Base-by-base conservation (phyloP, 2,113 vertebrate species). In the Cyprinodon variegatus region DNA sequence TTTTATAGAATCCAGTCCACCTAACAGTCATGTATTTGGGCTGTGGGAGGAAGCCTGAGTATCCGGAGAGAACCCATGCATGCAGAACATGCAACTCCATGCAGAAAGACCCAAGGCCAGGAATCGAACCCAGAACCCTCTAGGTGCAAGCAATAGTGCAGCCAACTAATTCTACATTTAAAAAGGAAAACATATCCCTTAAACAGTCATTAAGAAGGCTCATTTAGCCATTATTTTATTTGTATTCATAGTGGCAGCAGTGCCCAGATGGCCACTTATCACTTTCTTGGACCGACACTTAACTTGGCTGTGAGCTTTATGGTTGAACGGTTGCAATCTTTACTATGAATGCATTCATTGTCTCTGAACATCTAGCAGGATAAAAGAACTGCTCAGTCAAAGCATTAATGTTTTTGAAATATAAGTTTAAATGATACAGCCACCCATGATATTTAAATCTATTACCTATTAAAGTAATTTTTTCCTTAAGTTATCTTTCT, bases 251-350 rank as follows among this genome's bases (percentile, higher is more conserved):
- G 43, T 78, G 66, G 69, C 48, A 38, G 22, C 37, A 63, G 61
- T 41, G 46, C 77, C 17, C 89, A 86, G 85, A 87, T 83, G 82
- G 81, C 74, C 80, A 75, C 80, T 83, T 63, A 59, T 81, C 78
- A 63, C 67, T 71, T 80, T 81, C 65, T 84, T 68, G 73, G 69
- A 83, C 17, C 65, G 70, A 85, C 73, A 85, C 81, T 81, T 85
- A 66, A 81, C 62, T 81, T 86, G 71, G 75, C 77, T 66, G 66
- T 36, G 38, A 74, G 70, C 37, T 68, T 72, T 46, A 46, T 9
- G 50, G 7, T n/a, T 15, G 17, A n/a, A 57, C 3, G 17, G 17
- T 9, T n/a, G 50, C 50, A n/a, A 3, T 7, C 17, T 57, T 57
- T 57, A 57, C 50, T 57, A 4, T 57, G 50, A 20, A 57, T 53